phyloP scores from a whole-genome alignment of 2,113 vertebrate genomes.

The Phycodurus eques region DNA sequence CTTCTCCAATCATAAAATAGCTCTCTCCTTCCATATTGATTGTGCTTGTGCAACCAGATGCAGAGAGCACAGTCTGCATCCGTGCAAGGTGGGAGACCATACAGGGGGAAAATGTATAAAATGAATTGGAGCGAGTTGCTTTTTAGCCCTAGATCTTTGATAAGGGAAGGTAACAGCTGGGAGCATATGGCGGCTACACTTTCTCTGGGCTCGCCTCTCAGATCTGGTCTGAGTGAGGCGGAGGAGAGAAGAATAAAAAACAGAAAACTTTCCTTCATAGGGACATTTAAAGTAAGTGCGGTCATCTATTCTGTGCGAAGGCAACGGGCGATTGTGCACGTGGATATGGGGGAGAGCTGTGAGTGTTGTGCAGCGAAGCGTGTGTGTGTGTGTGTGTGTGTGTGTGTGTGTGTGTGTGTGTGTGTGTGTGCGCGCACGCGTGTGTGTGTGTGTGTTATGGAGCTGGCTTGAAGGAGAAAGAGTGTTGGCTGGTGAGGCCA shows the following conservation, averaged over 20 bases:
- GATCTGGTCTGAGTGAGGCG: constrained; percentile 57
- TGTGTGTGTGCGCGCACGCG: constrained; percentile 15
- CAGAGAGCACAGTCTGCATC: constrained; percentile 93
- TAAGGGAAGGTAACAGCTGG: constrained; percentile 48
- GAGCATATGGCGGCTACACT: constrained; percentile 33
- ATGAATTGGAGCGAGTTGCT: constrained; percentile 49
- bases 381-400: constrained; percentile 22
- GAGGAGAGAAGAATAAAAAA: constrained; percentile 80
- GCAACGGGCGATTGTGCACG: constrained; percentile 64
- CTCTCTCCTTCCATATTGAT: constrained; percentile 99
- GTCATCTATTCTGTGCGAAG: constrained; percentile 88
- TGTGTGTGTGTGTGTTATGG: constrained; percentile 25
- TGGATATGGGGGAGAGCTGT: constrained; percentile 35
- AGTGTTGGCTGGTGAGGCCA: constrained; percentile 67
- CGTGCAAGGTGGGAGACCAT: constrained; percentile 88
- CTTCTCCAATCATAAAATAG: constrained; percentile 99
- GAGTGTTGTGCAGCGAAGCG: constrained; percentile 28
- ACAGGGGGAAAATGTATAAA: constrained; percentile 60
- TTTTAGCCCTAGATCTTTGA: constrained; percentile 55
- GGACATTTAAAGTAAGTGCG: constrained; percentile 99
- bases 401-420: constrained; percentile 13
- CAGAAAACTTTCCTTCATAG: constrained; percentile 96
- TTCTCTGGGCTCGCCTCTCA: constrained; percentile 43
- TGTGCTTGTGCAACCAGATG: constrained; percentile 99
- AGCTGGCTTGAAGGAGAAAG: constrained; percentile 58